Percentiles rank a stretch among this genome's conserved stretches.
phyloP scores from a whole-genome alignment of 1,140 invertebrate genomes.

The Acromyrmex charruanus region DNA sequence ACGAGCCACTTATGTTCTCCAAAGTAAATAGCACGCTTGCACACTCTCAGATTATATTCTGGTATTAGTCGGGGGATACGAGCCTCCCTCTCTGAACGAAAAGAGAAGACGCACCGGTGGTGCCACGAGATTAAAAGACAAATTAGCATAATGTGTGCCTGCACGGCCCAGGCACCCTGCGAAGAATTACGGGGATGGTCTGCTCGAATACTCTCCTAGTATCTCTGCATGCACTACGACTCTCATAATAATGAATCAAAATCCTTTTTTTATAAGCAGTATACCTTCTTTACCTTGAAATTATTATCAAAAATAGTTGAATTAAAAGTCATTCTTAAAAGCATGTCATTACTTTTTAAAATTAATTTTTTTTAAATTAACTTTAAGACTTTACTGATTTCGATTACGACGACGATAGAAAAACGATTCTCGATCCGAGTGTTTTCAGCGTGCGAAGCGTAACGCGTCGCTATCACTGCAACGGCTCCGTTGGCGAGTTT shows the following conservation, averaged over 20 bases:
- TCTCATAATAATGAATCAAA: slow-evolving; percentile 59
- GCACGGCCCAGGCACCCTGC: slow-evolving; percentile 57
- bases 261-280: slow-evolving; percentile 42
- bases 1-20: slow-evolving; percentile 34
- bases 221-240: slow-evolving; percentile 56
- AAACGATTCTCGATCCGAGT: slow-evolving; percentile 28
- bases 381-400: slow-evolving; percentile 21
- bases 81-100: slow-evolving; percentile 36
- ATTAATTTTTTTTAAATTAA: neutral
- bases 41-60: slow-evolving; percentile 69
- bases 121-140: slow-evolving; percentile 81
- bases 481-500: slow-evolving; percentile 62
- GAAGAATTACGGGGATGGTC: slow-evolving; percentile 49
- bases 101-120: slow-evolving; percentile 73
- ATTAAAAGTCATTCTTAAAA: neutral
- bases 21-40: slow-evolving; percentile 71
- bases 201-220: slow-evolving; percentile 58
- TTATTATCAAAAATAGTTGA: neutral
- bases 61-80: slow-evolving; percentile 49
- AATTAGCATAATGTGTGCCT: slow-evolving; percentile 83
- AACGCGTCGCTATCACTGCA: slow-evolving; percentile 46
- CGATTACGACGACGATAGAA: slow-evolving; percentile 24
- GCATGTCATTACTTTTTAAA: neutral
- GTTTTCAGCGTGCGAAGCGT: slow-evolving; percentile 36
- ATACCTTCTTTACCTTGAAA: neutral